Conservation (phyloP, 2,888 invertebrate species). For the Homarus gammarus region DNA sequence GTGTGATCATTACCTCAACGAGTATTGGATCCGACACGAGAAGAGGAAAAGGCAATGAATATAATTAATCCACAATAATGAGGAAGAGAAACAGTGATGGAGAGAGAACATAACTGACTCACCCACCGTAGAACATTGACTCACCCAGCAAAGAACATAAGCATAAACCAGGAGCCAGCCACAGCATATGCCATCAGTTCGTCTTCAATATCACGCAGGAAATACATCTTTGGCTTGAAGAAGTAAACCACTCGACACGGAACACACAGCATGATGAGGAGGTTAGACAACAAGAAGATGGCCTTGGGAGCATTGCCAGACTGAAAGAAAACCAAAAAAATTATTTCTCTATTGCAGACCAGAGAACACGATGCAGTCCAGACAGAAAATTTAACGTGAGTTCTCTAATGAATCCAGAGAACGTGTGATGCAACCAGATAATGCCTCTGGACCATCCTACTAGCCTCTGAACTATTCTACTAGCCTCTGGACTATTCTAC, state of each 20-base stretch:
- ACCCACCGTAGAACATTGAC: constrained; percentile 15
- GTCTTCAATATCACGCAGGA: constrained; percentile 90
- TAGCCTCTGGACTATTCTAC: too few relatives aligned
- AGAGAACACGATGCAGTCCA: too few relatives aligned
- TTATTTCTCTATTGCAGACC: too few relatives aligned
- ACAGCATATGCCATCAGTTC: constrained; percentile 94
- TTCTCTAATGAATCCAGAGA: too few relatives aligned
- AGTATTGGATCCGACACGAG: too few relatives aligned
- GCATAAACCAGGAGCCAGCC: constrained; percentile 97
- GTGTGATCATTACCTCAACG: too few relatives aligned
- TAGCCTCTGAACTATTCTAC: too few relatives aligned
- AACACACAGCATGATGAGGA: constrained; percentile 92
- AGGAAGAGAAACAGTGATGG: background rate
- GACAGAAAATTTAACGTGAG: too few relatives aligned
- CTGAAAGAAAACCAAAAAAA: too few relatives aligned
- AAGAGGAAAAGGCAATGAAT: background rate
- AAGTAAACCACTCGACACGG: constrained; percentile 86
- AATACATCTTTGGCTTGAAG: constrained; percentile 78
- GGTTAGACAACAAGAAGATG: constrained; percentile 85
- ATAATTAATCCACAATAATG: too few relatives aligned
- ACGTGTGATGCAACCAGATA: too few relatives aligned
- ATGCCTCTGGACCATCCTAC: too few relatives aligned
- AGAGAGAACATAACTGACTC: background rate
- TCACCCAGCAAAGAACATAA: constrained; percentile 99
- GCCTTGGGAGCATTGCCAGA: constrained; percentile 71